Base-by-base conservation (phyloP, 2,797 vertebrate genomes). In the Characodon lateralis region DNA sequence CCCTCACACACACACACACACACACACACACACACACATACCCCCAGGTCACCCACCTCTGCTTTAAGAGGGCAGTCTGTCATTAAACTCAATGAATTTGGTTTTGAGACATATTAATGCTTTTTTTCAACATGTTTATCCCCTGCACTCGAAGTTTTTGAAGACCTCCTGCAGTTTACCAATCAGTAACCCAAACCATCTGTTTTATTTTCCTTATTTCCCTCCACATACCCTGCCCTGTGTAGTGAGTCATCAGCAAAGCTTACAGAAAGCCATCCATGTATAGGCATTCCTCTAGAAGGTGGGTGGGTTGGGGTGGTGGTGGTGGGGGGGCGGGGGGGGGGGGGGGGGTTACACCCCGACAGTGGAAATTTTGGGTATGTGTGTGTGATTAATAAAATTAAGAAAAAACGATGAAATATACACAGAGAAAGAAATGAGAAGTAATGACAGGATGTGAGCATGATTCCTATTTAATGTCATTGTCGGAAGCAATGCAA, bases 191-290 rank as follows among this genome's bases (percentile, higher is more conserved):
- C 59, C 72, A 75, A 89, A 76, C 83, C 22, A 14, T 78, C 74
- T 80, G 79, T 83, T 90, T 78, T 68, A 81, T 83, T 89, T 83
- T 71, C 39, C 70, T 75, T 4, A 4, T 35, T 35, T 81, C 56
- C 68, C 80, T 59, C 77, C 76, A 83, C 78, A 84, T 90, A 85
- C 87, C 85, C 81, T n/a, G 41, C 82, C 76, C 77, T 77, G 61
- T 59, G 28, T 77, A 81, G 82, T 87, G 82, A 90, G 61, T 91
- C 88, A 91, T 79, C 81, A 51, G 51, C 28, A n/a, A 68, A 58
- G 79, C 72, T 78, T 76, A 73, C 35, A 8, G 73, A 81, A 66
- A 78, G 65, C 84, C 66, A 77, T 70, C 72, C 74, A 41, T 80
- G 81, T 75, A 79, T 76, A 82, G 24, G 81, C 81, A 84, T 89